Evolutionary conservation across 2,888 invertebrate species (phyloP).

Genomic region (Drosophila tanythrix): DNA sequence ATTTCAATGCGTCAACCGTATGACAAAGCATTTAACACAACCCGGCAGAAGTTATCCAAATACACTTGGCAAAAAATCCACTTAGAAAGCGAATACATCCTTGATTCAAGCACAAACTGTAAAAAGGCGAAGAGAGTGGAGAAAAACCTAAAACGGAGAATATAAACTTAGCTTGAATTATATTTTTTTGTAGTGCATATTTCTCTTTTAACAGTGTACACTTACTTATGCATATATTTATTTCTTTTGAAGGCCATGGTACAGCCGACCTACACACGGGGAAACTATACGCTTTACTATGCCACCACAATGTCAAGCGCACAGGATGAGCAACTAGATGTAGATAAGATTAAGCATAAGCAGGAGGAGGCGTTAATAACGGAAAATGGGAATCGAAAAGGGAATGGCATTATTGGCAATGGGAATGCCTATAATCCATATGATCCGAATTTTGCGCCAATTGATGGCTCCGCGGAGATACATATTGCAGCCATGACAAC

Average conservation of each 20-base stretch:
- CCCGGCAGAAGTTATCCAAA: slow-evolving; percentile 33
- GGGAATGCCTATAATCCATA: slow-evolving; percentile 79
- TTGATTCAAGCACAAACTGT: not conserved
- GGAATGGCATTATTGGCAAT: slow-evolving; percentile 1
- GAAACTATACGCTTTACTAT: slow-evolving; percentile 85
- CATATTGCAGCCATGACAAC: slow-evolving; percentile 54
- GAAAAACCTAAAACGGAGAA: not conserved
- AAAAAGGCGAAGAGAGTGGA: not conserved
- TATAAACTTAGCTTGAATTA: not conserved
- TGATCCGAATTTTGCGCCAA: slow-evolving; percentile 74
- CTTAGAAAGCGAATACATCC: not conserved
- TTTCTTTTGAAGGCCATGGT: slow-evolving; percentile 72
- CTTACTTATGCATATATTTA: not conserved
- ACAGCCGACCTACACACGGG: slow-evolving; percentile 82
- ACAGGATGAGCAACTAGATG: slow-evolving; percentile 84
- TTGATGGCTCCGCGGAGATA: slow-evolving; percentile 66
- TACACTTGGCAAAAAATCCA: not conserved
- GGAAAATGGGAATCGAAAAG: slow-evolving; percentile 13
- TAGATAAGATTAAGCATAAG: slow-evolving; percentile 68
- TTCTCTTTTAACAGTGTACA: not conserved
- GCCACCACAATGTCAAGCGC: slow-evolving; percentile 80
- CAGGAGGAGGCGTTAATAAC: slow-evolving; percentile 31
- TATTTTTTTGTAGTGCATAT: not conserved
- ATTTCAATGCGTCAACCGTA: slow-evolving; percentile 56
- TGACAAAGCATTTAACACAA: slow-evolving; percentile 50